Evolutionary conservation across 2,797 vertebrate species (phyloP).

Genomic region (Sebastes elongatus): DNA sequence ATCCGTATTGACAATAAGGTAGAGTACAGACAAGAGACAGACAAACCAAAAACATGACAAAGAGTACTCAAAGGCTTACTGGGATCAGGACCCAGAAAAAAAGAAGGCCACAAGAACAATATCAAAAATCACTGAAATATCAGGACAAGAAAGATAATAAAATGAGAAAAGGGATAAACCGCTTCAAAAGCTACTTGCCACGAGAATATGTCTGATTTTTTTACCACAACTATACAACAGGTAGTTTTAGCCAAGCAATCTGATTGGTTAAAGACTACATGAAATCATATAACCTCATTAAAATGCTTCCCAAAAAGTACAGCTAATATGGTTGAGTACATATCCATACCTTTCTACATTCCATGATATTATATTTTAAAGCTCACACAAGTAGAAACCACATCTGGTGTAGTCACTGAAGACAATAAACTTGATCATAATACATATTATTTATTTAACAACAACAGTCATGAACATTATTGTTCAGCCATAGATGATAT

Average conservation of each 20-base stretch:
- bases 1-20: too few relatives aligned
- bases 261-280: constrained; percentile 1
- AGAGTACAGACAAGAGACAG: too few relatives aligned
- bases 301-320: not conserved
- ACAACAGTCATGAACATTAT: not conserved
- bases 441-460: not conserved
- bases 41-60: too few relatives aligned
- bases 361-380: not conserved
- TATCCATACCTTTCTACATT: not conserved
- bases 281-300: not conserved
- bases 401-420: not conserved
- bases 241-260: constrained; percentile 7
- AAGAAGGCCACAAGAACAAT: too few relatives aligned
- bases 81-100: too few relatives aligned
- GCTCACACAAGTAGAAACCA: not conserved
- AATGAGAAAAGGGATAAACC: not conserved
- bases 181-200: constrained; percentile 14
- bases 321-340: constrained; percentile 2
- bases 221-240: constrained; percentile 10
- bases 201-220: not conserved
- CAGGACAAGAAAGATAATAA: too few relatives aligned
- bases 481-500: not conserved
- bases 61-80: too few relatives aligned
- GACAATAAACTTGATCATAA: not conserved
- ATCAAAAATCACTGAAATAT: too few relatives aligned